Evolutionary conservation across 2,888 invertebrate species (phyloP), one percentile per base, ranked within the genome.

Genomic region (Caenorhabditis doughertyi): DNA sequence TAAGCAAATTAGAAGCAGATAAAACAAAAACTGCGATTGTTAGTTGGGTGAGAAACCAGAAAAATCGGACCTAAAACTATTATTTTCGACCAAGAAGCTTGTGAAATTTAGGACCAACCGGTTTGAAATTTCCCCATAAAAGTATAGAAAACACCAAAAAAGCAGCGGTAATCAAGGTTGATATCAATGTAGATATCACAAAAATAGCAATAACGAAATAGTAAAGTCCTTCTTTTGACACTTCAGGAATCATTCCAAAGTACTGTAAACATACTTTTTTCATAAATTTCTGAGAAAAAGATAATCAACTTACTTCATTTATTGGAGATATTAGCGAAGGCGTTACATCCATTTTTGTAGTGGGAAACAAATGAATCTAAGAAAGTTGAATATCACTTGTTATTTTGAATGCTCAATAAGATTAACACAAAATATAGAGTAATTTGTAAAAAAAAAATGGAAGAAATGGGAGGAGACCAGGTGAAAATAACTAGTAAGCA

Each of bases 11-110:
- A 0, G 70, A 16, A 23, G 70, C 35, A 9, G 74, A 62, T 9
- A 81, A 9, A 5, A 81, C 4, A 23, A 81, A 81, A 0, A 74
- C 64, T 0, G 74, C 51, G 2, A 74, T 13, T 1, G 64, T 74
- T 4, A 81, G 29, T 29, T 81, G 81, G 5, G 44, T 39, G 9
- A 81, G 32, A 18, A 81, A 53, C 81, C 73, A 81, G 44, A 70
- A 81, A 25, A 81, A 81, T 8, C 60, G 42, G 21, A 70, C 53
- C 73, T 70, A 47, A 51, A 64, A 60, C 42, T 8, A 29, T 47
- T 5, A 18, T 2, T n/a, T 47, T 27, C n/a, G 8, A 25, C 25
- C 11, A 23, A 27, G 5, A 16, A 47, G 4, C 18, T 47, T 29
- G 1, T 13, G 11, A 56, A n/a, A 13, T 32, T 18, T 8, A 23